phyloP scores from a whole-genome alignment of 2,797 vertebrate genomes.

The Melanotaenia pygmaea region DNA sequence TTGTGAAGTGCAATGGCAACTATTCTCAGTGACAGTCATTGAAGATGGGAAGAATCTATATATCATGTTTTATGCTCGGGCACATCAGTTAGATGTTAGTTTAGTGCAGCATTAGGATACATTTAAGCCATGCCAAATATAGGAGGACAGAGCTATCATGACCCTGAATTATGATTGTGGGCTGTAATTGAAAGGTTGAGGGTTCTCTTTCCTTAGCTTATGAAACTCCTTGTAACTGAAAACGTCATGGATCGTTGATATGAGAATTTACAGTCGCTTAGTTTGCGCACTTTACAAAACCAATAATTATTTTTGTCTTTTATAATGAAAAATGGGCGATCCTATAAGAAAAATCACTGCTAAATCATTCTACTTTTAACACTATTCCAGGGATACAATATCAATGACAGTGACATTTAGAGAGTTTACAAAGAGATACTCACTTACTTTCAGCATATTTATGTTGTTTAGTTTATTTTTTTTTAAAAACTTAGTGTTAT shows the following conservation, averaged over 20 bases:
- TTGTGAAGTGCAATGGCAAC: conserved; percentile 59
- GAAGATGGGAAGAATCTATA: conserved; percentile 58
- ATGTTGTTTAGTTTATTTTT: background rate
- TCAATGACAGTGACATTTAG: no score
- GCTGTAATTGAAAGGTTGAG: conserved; percentile 76
- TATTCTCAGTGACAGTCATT: conserved; percentile 59
- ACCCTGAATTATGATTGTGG: conserved; percentile 72
- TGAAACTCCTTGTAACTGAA: conserved; percentile 59
- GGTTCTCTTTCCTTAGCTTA: conserved; percentile 56
- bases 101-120: conserved; percentile 62
- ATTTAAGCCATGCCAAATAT: conserved; percentile 65
- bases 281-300: conserved; percentile 55
- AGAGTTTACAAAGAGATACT: conserved; percentile 6
- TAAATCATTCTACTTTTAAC: conserved; percentile 25
- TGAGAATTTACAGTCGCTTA: conserved; percentile 53
- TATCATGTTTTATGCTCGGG: conserved; percentile 62
- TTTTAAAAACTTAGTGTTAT: background rate
- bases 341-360: conserved; percentile 22
- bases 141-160: conserved; percentile 61
- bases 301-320: conserved; percentile 34
- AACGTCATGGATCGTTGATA: conserved; percentile 54
- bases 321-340: conserved; percentile 17
- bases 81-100: conserved; percentile 56
- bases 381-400: background rate
- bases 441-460: conserved; percentile 10